phyloP scores from a whole-genome alignment of 2,113 vertebrate species.

The Dendropsophus ebraccatus region DNA sequence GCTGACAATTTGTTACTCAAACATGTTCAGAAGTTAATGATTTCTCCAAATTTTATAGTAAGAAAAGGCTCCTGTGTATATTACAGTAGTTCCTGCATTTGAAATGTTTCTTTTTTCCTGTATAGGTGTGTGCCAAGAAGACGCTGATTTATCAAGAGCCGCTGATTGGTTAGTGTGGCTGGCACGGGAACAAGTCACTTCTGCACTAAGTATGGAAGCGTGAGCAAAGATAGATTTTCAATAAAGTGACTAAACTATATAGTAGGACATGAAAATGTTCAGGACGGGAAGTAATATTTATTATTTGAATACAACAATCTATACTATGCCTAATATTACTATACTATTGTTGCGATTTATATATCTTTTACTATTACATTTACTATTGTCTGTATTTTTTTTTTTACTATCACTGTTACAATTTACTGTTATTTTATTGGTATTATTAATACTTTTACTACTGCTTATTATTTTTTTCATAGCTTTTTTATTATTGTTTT shows the following conservation, averaged over 20 bases:
- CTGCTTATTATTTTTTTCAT: no score
- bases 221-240: not conserved
- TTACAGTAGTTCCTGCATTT: slow-evolving; percentile 5
- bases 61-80: slow-evolving; percentile 61
- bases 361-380: no score
- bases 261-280: not conserved
- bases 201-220: not conserved
- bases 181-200: slow-evolving; percentile 33
- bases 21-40: slow-evolving; percentile 58
- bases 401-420: no score
- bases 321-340: no score
- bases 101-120: slow-evolving; percentile 52
- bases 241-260: not conserved
- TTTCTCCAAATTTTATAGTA: slow-evolving; percentile 62
- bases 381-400: no score
- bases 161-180: slow-evolving; percentile 34
- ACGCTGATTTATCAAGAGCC: slow-evolving; percentile 61
- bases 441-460: no score
- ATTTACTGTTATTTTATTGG: no score
- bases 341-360: no score
- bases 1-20: slow-evolving; percentile 61
- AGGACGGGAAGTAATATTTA: not conserved
- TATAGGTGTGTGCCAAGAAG: slow-evolving; percentile 19
- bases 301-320: not conserved
- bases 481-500: no score